Evolutionary conservation across 2,888 invertebrate species (phyloP).

Genomic region (Charanyca ferruginea): DNA sequence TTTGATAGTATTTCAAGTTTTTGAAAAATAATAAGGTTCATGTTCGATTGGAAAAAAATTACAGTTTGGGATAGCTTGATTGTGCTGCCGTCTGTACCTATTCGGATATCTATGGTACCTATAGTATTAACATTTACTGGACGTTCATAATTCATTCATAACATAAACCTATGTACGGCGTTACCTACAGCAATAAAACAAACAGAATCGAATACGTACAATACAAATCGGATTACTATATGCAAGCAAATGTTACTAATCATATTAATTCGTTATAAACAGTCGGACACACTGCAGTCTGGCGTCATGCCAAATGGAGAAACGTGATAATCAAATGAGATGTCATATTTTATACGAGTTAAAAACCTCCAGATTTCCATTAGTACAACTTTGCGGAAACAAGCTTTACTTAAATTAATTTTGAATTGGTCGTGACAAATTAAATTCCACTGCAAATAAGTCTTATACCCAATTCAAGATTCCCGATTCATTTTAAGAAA

Average conservation of each 20-base stretch:
- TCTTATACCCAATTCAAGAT: conserved; percentile 31
- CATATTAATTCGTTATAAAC: conserved; percentile 54
- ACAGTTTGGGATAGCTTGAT: too few species aligned
- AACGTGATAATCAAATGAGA: conserved; percentile 53
- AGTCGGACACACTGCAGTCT: conserved; percentile 36
- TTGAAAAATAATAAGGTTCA: too few species aligned
- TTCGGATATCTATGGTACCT: too few species aligned
- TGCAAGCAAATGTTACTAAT: conserved; percentile 51
- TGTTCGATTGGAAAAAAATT: too few species aligned
- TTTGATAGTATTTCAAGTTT: too few species aligned
- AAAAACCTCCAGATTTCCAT: conserved; percentile 41
- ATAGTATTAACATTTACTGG: too few species aligned
- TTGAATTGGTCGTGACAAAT: conserved; percentile 6
- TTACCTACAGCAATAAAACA: conserved; percentile 39
- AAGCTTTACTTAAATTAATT: background rate
- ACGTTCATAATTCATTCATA: background rate
- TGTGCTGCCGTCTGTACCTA: too few species aligned
- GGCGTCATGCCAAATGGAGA: conserved; percentile 55
- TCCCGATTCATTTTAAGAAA: conserved; percentile 31
- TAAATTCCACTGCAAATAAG: conserved; percentile 20
- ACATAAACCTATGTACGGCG: conserved; percentile 4
- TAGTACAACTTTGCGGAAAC: conserved; percentile 24
- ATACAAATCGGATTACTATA: conserved; percentile 47
- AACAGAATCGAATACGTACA: conserved; percentile 27
- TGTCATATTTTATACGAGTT: conserved; percentile 51